Evolutionary conservation across 1,140 invertebrate species (phyloP).

Genomic region (Atopsyche davidsoni): DNA sequence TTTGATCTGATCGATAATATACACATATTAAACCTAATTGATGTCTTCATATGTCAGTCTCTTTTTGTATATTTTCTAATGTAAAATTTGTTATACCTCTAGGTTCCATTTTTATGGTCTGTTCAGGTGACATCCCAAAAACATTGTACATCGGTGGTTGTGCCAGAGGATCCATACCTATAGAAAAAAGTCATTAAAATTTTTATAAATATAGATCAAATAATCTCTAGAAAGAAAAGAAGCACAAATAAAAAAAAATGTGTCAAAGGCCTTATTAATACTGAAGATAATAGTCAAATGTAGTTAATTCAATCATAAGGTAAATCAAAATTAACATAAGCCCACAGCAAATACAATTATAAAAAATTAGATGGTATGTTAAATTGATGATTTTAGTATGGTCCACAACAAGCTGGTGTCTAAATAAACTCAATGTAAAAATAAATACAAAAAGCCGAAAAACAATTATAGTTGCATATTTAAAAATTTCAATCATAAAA

Average conservation of each 20-base stretch:
- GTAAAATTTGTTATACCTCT: conserved; percentile 20
- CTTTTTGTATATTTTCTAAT: not conserved
- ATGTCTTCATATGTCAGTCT: not conserved
- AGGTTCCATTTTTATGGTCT: conserved; percentile 35
- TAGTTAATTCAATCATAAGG: not conserved
- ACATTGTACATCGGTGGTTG: conserved; percentile 13
- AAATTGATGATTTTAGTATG: too few relatives aligned
- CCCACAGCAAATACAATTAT: not conserved
- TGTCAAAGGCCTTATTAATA: not conserved
- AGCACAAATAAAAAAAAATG: conserved; percentile 4
- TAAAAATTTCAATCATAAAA: too few relatives aligned
- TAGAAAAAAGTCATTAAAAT: too few relatives aligned
- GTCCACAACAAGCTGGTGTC: not conserved
- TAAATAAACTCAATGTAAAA: conserved; percentile 5
- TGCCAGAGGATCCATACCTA: conserved; percentile 17
- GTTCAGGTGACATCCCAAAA: conserved; percentile 24
- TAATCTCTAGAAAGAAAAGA: too few relatives aligned
- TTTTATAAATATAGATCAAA: too few relatives aligned
- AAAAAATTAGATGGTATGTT: not conserved
- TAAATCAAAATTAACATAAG: not conserved
- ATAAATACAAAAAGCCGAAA: conserved; percentile 10
- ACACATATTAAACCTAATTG: not conserved
- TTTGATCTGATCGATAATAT: conserved; percentile 26
- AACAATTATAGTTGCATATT: too few relatives aligned
- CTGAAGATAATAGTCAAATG: not conserved